phyloP scores from a whole-genome alignment of 2,113 vertebrate species.

The Cyanocitta stelleri region DNA sequence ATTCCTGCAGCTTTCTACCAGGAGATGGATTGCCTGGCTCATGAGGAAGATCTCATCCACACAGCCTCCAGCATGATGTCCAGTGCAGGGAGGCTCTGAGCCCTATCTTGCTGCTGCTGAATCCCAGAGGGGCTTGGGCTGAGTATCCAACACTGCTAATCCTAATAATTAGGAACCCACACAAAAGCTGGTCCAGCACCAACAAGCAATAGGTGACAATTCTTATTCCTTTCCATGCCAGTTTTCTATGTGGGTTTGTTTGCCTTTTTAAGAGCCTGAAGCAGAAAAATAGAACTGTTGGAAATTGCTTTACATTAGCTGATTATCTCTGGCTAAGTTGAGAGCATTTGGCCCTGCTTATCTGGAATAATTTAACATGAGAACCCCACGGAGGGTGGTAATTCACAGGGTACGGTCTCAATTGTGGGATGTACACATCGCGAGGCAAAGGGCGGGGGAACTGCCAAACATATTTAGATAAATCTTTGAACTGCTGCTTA shows the following conservation, averaged over 20 bases:
- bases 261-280: background rate
- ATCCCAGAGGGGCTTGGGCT: background rate
- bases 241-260: background rate
- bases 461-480: slow-evolving; percentile 2
- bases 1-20: background rate
- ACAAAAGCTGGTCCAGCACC: background rate
- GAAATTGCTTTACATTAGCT: slow-evolving; percentile 41
- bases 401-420: slow-evolving; percentile 17
- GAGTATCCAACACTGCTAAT: background rate
- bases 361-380: slow-evolving; percentile 10
- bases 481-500: slow-evolving; percentile 28
- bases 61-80: background rate
- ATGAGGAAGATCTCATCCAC: background rate
- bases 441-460: background rate
- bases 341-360: slow-evolving; percentile 40
- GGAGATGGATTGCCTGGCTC: background rate
- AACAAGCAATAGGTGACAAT: background rate
- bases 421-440: background rate
- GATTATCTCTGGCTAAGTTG: slow-evolving; percentile 50
- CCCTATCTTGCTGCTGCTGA: background rate
- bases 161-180: background rate
- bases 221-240: background rate
- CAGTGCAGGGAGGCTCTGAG: background rate
- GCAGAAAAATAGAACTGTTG: slow-evolving; percentile 5
- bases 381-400: slow-evolving; percentile 1